phyloP scores from a whole-genome alignment of 2,113 vertebrate species.

The Tylochromis polylepis region DNA sequence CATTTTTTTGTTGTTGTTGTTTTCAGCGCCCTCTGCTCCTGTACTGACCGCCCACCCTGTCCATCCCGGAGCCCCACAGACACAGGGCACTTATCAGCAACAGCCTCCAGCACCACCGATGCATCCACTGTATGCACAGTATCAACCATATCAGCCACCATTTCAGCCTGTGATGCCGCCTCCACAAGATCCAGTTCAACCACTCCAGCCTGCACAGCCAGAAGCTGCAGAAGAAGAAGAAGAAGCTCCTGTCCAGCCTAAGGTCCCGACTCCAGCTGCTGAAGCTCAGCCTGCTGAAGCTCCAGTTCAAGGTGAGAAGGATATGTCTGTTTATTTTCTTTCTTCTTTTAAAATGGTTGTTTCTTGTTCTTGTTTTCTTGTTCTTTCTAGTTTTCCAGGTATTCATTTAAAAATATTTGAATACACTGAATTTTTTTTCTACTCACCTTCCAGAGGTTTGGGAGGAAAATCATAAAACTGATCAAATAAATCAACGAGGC shows the following conservation, averaged over 20 bases:
- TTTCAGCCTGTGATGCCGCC: conserved; percentile 5
- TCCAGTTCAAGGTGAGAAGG: not conserved
- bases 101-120: not conserved
- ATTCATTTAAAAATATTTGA: not conserved
- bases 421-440: not conserved
- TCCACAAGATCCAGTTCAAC: not conserved
- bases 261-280: conserved; percentile 4
- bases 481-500: not conserved
- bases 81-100: conserved; percentile 30
- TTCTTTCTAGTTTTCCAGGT: not conserved
- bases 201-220: not conserved
- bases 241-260: not conserved
- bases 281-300: not conserved
- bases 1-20: not conserved
- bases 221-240: not conserved
- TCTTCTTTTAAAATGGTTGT: not conserved
- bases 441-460: not conserved
- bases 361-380: not conserved
- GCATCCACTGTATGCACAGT: conserved; percentile 25
- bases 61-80: conserved; percentile 37
- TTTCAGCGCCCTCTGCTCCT: conserved; percentile 65
- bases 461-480: not conserved
- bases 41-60: conserved; percentile 59
- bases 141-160: conserved; percentile 5
- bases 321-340: not conserved